Evolutionary conservation across 2,113 vertebrate species (phyloP).

Genomic region (Pachypanchax playfairii): DNA sequence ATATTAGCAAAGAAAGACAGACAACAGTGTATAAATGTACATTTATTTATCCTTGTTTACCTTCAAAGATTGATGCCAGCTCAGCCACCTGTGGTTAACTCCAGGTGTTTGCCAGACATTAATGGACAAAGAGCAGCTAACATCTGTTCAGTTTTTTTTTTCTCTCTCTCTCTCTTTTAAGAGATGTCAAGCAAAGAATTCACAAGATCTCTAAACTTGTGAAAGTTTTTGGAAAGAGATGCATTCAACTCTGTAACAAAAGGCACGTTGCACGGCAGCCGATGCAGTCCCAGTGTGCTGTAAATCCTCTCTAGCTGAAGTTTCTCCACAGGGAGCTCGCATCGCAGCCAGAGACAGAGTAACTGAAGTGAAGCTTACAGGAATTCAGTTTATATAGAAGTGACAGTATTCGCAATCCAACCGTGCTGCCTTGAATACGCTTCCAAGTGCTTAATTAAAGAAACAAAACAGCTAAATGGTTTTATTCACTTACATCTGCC

Average conservation of each 20-base stretch:
- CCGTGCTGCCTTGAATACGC: constrained; percentile 24
- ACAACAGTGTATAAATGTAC: background rate
- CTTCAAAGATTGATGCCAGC: constrained; percentile 37
- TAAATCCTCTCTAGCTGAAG: constrained; percentile 26
- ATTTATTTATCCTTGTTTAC: constrained; percentile 31
- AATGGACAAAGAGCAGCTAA: constrained; percentile 46
- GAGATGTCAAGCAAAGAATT: constrained; percentile 9
- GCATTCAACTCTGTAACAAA: background rate
- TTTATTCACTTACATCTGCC: constrained; percentile 30
- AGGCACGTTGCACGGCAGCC: background rate
- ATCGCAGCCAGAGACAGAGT: constrained; percentile 21
- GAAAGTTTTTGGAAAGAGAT: constrained; percentile 10
- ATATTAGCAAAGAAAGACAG: constrained; percentile 11
- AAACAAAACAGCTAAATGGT: constrained; percentile 7
- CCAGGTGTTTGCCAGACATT: constrained; percentile 45
- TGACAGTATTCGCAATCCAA: constrained; percentile 13
- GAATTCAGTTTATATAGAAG: constrained; percentile 37
- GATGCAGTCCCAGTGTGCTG: constrained; percentile 4
- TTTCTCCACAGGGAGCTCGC: constrained; percentile 29
- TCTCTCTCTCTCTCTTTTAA: background rate
- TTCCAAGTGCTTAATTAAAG: constrained; percentile 30
- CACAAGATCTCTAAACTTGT: constrained; percentile 8
- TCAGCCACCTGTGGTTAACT: constrained; percentile 59
- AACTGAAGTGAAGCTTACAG: constrained; percentile 28
- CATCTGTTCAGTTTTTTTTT: constrained; percentile 66